Evolutionary conservation across 2,888 invertebrate species (phyloP).

Genomic region (Drosophila putrida): DNA sequence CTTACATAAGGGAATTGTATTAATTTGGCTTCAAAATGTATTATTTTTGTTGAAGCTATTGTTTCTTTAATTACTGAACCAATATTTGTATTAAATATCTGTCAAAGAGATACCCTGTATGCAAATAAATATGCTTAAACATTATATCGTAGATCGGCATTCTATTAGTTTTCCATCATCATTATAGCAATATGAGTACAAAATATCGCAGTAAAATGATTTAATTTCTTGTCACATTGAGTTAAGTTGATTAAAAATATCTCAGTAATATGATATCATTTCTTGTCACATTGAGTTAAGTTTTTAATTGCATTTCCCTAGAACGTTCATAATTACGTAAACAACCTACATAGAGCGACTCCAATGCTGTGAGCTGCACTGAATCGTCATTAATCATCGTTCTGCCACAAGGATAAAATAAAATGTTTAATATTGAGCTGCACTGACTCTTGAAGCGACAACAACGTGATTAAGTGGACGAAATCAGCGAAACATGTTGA

Average conservation of each 20-base stretch:
- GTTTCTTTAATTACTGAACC: neutral
- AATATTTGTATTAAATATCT: neutral
- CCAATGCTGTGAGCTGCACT: conserved; percentile 6
- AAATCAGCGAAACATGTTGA: conserved; percentile 61
- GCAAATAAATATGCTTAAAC: too few relatives aligned
- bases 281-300: neutral
- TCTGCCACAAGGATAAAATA: conserved; percentile 17
- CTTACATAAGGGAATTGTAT: neutral
- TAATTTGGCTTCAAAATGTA: neutral
- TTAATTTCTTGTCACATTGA: too few relatives aligned
- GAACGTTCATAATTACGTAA: conserved; percentile 7
- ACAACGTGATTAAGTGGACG: conserved; percentile 74
- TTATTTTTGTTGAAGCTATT: neutral
- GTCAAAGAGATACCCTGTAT: neutral
- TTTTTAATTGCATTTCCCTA: conserved; percentile 34
- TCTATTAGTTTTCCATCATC: neutral
- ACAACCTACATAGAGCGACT: neutral
- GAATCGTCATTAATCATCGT: conserved; percentile 49
- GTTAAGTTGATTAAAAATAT: too few relatives aligned
- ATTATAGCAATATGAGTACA: neutral
- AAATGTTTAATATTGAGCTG: conserved; percentile 36
- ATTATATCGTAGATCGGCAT: neutral
- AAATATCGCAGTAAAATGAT: too few relatives aligned
- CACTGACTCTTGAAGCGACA: conserved; percentile 39
- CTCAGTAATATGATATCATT: neutral